Evolutionary conservation across 2,888 invertebrate species (phyloP), one percentile per base, ranked within the genome.

Genomic region (Rhodophaea formosa): DNA sequence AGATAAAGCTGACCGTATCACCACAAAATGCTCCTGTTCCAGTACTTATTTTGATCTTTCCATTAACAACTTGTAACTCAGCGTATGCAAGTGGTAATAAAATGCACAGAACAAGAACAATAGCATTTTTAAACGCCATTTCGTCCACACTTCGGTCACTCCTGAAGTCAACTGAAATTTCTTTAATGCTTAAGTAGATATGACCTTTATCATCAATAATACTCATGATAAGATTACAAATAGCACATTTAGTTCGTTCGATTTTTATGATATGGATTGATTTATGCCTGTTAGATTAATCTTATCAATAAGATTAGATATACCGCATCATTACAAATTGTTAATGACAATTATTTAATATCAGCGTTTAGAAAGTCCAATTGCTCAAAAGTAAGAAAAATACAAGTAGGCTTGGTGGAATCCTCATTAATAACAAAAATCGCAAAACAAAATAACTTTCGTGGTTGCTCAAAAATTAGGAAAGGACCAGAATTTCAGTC

Each of bases 1-100:
- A 56, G 14, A 90, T 75, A 52, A 88, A 90, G 6, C 53, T 69
- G 0, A 79, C 75, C 0, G 89, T 86, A 55, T 88, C 82, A 1
- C 69, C 12, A 58, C 89, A 90, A 14, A 79, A 86, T 6, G 91
- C 66, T n/a, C 87, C 78, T 1, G 84, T 84, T 1, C 79, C 85
- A 1, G 79, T 60, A 0, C 75, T 76, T 14, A 90, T 71, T 62
- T 85, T 86, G n/a, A 90, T 79, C 58, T 63, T 82, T 30, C 88
- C 87, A 59, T 87, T 72, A 3, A 79, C 72, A 7, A 72, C 67
- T 68, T 84, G 71, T 16, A 51, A 16, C 12, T 51, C 16, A 17
- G 51, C 35, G 2, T 51, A 14, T n/a, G 51, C 35, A 10, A 51
- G 12, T 16, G 51, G 12, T 51, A 51, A 35, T 7, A 51, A 7